Conservation (phyloP, 2,888 invertebrate species). For the Phortica okadai region DNA sequence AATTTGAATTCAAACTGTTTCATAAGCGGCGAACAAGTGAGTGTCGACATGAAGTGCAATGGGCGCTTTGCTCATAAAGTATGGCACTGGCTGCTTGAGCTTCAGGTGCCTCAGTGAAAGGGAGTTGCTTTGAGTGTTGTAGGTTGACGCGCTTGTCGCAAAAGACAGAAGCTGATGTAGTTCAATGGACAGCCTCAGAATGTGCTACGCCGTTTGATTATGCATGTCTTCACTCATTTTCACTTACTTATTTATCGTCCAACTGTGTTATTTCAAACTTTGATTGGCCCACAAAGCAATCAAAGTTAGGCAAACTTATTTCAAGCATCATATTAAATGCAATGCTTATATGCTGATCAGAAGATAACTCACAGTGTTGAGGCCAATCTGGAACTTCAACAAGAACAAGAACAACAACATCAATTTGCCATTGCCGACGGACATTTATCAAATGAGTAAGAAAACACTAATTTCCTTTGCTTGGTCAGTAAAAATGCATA, state of each 20-base stretch:
- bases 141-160: too few relatives aligned
- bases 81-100: background rate
- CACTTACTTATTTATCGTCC: too few relatives aligned
- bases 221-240: too few relatives aligned
- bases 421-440: background rate
- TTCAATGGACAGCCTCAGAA: too few relatives aligned
- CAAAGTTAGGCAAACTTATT: background rate
- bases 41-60: background rate
- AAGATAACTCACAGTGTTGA: background rate
- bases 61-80: background rate
- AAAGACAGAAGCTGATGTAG: too few relatives aligned
- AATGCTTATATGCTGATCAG: background rate
- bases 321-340: background rate
- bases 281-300: too few relatives aligned
- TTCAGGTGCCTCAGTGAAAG: too few relatives aligned
- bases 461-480: constrained; percentile 5
- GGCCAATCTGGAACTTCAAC: background rate
- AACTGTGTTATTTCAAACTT: too few relatives aligned
- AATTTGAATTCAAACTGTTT: constrained; percentile 72
- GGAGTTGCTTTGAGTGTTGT: too few relatives aligned
- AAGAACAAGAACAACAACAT: background rate
- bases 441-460: background rate
- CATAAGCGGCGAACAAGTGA: constrained; percentile 46
- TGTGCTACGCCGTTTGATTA: too few relatives aligned
- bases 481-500: constrained; percentile 15